Evolutionary conservation across 2,113 vertebrate species (phyloP).

Genomic region (Haemorhous mexicanus): DNA sequence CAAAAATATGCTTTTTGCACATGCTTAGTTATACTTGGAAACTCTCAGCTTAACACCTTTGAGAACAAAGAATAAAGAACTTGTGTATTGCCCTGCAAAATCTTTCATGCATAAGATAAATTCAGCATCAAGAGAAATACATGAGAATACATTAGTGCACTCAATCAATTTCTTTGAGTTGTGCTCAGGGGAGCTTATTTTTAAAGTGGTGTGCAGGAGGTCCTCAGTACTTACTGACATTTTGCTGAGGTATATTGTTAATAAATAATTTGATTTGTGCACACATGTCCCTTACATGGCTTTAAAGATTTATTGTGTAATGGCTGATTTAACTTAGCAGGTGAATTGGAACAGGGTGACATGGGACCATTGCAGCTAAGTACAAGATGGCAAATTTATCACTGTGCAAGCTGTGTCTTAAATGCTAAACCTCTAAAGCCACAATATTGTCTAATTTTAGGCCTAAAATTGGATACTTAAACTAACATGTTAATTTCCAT

Average conservation of each 20-base stretch:
- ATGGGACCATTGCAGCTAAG: background rate
- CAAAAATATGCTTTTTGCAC: background rate
- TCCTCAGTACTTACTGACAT: background rate
- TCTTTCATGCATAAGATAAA: constrained; percentile 11
- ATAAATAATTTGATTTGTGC: constrained; percentile 61
- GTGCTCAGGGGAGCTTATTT: constrained; percentile 5
- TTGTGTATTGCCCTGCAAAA: background rate
- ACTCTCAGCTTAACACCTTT: background rate
- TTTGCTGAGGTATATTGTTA: constrained; percentile 45
- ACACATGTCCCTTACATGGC: constrained; percentile 13
- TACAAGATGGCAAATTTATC: background rate
- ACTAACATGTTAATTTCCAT: background rate
- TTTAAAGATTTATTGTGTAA: constrained; percentile 60
- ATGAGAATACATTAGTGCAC: constrained; percentile 14
- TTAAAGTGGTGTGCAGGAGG: constrained; percentile 16
- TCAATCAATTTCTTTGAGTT: constrained; percentile 28
- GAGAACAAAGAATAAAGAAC: background rate
- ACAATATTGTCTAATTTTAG: background rate
- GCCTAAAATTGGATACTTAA: background rate
- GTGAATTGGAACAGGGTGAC: background rate
- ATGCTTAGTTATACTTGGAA: background rate
- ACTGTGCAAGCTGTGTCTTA: background rate
- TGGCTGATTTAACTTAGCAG: constrained; percentile 42
- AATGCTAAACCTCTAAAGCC: background rate
- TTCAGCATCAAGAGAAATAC: constrained; percentile 4